These are phyloP conservation scores for Sternarchorhynchus goeldii DNA, from an alignment of 2,797 vertebrate genomes.

Conservation along the genomic window DNA sequence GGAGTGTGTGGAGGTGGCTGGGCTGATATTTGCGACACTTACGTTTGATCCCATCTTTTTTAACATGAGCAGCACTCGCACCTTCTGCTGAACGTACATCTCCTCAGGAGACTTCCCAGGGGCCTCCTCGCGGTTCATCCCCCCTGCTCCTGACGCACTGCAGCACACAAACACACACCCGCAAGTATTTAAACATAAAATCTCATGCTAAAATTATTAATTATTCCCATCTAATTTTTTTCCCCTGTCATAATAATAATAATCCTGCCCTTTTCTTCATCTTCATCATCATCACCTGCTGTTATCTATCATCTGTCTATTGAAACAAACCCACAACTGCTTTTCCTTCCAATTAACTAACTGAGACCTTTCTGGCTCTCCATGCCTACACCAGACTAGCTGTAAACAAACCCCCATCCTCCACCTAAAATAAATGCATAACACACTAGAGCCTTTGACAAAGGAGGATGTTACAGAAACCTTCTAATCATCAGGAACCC, in stretches of 20 bases:
- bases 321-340: not conserved
- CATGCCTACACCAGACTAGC: not conserved
- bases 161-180: conserved; percentile 41
- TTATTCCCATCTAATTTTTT: too few relatives aligned
- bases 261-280: too few relatives aligned
- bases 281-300: too few relatives aligned
- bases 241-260: too few relatives aligned
- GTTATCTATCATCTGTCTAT: too few relatives aligned
- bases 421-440: not conserved
- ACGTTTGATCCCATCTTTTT: conserved; percentile 99
- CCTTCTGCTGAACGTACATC: conserved; percentile 99
- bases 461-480: conserved; percentile 9
- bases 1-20: not conserved
- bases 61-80: conserved; percentile 98
- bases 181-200: not conserved
- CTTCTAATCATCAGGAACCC: conserved; percentile 14
- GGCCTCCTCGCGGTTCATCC: conserved; percentile 98
- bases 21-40: conserved; percentile 64
- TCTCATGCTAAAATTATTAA: too few relatives aligned
- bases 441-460: not conserved
- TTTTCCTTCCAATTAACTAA: not conserved
- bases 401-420: conserved; percentile 1
- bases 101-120: conserved; percentile 99
- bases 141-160: conserved; percentile 88
- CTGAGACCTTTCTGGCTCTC: not conserved